Evolutionary conservation across 2,888 invertebrate genomes (phyloP).

Genomic region (Merodon equestris): DNA sequence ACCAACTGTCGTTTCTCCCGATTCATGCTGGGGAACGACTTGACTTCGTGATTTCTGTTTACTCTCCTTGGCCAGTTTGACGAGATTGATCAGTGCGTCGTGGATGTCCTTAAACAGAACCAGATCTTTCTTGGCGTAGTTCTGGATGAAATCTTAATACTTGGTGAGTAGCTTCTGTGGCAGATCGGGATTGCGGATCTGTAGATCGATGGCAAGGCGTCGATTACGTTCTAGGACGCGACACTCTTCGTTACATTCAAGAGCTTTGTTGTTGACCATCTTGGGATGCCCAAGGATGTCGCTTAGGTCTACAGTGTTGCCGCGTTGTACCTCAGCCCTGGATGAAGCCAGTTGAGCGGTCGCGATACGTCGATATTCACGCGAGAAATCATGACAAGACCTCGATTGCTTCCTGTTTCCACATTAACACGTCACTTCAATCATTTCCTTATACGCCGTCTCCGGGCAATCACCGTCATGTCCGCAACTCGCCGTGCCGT

Average conservation of each 20-base stretch:
- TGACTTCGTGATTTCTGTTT: constrained; percentile 90
- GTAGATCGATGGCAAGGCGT: constrained; percentile 92
- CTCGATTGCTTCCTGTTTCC: constrained; percentile 86
- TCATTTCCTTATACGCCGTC: constrained; percentile 85
- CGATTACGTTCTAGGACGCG: constrained; percentile 92
- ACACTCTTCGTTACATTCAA: constrained; percentile 97
- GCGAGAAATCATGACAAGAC: constrained; percentile 86
- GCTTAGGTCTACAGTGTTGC: constrained; percentile 87
- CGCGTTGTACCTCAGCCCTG: constrained; percentile 87
- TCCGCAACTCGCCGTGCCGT: constrained; percentile 85
- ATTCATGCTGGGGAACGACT: constrained; percentile 96
- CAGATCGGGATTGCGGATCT: constrained; percentile 94
- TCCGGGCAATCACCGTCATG: constrained; percentile 88
- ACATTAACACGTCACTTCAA: constrained; percentile 89
- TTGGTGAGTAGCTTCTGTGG: constrained; percentile 86
- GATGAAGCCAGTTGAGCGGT: constrained; percentile 88
- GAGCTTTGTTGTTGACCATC: constrained; percentile 80
- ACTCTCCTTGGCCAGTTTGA: constrained; percentile 92
- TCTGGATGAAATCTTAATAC: constrained; percentile 92
- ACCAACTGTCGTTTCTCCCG: constrained; percentile 93
- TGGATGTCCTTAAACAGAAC: constrained; percentile 90
- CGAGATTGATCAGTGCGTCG: constrained; percentile 90
- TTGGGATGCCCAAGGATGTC: constrained; percentile 82
- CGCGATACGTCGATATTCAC: constrained; percentile 87
- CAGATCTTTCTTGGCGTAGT: constrained; percentile 89